Evolutionary conservation across 92 coral and sea anemone genomes (phyloP).

Genomic region (Zoanthus sansibaricus): DNA sequence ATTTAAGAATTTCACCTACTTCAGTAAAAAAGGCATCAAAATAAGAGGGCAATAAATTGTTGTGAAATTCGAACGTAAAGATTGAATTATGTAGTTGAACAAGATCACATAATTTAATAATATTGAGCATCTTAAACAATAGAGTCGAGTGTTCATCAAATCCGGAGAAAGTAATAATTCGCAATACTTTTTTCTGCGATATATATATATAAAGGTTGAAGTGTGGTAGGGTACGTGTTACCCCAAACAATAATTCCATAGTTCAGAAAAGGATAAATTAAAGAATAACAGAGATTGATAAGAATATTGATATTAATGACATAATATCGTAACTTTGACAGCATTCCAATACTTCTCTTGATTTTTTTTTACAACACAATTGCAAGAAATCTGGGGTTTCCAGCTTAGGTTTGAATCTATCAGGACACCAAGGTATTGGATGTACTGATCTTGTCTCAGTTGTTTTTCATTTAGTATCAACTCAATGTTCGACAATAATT

Average conservation of each 20-base stretch:
- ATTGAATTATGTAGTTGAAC: slow-evolving; percentile 14
- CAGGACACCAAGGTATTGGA: slow-evolving; percentile 24
- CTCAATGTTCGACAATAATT: too few species aligned
- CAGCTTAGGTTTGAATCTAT: not conserved
- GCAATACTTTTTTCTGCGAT: too few species aligned
- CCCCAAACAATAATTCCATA: too few species aligned
- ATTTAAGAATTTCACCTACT: not conserved
- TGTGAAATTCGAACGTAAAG: too few species aligned
- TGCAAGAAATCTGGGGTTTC: slow-evolving; percentile 5
- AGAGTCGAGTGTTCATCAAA: slow-evolving; percentile 52
- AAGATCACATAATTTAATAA: not conserved
- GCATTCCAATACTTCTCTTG: slow-evolving; percentile 20
- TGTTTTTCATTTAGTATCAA: slow-evolving; percentile 12
- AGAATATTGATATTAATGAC: slow-evolving; percentile 20
- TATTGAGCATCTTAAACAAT: slow-evolving; percentile 39
- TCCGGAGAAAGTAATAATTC: not conserved
- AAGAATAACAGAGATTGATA: slow-evolving; percentile 8
- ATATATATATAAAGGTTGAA: too few species aligned
- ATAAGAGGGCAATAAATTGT: not conserved
- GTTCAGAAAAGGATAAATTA: not conserved
- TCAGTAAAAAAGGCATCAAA: not conserved
- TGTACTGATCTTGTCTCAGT: slow-evolving; percentile 19
- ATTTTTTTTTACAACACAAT: slow-evolving; percentile 32
- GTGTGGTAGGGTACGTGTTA: too few species aligned
- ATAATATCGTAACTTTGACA: slow-evolving; percentile 22